Evolutionary conservation across 2,888 invertebrate genomes (phyloP).

Genomic region (Apodemia arnacis): DNA sequence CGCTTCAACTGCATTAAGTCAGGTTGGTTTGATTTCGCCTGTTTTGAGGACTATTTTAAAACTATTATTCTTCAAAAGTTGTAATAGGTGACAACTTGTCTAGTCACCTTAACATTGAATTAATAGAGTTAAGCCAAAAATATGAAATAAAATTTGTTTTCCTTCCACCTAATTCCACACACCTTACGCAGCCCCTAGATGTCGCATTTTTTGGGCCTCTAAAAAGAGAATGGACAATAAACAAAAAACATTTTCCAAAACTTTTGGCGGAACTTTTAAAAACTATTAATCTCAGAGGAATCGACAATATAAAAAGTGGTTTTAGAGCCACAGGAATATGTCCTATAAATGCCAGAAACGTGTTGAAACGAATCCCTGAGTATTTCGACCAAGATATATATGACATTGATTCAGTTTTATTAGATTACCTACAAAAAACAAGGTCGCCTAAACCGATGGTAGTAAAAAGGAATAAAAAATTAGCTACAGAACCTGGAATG

Average conservation of each 20-base stretch:
- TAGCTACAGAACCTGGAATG: too few species aligned
- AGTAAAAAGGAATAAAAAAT: too few species aligned
- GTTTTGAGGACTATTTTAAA: slow-evolving; percentile 67
- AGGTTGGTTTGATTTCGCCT: slow-evolving; percentile 75
- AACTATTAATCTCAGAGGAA: slow-evolving; percentile 10
- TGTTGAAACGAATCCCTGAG: slow-evolving; percentile 49
- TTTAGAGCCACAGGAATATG: slow-evolving; percentile 68
- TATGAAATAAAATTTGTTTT: slow-evolving; percentile 68
- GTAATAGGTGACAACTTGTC: slow-evolving; percentile 74
- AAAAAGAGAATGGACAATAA: slow-evolving; percentile 73
- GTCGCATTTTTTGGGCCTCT: slow-evolving; percentile 75
- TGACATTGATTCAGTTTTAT: too few species aligned
- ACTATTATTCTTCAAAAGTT: slow-evolving; percentile 62
- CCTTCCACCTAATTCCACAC: slow-evolving; percentile 74
- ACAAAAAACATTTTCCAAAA: slow-evolving; percentile 72
- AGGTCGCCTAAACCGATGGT: too few species aligned
- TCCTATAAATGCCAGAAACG: slow-evolving; percentile 40
- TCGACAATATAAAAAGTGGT: slow-evolving; percentile 55
- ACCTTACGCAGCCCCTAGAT: slow-evolving; percentile 69
- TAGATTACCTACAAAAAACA: too few species aligned
- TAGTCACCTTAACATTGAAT: slow-evolving; percentile 69
- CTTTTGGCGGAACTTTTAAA: slow-evolving; percentile 59
- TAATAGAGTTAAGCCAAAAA: slow-evolving; percentile 56
- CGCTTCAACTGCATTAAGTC: slow-evolving; percentile 70
- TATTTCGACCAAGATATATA: slow-evolving; percentile 29